Conservation (phyloP, 2,888 invertebrate genomes). For the Octodonta nipae region DNA sequence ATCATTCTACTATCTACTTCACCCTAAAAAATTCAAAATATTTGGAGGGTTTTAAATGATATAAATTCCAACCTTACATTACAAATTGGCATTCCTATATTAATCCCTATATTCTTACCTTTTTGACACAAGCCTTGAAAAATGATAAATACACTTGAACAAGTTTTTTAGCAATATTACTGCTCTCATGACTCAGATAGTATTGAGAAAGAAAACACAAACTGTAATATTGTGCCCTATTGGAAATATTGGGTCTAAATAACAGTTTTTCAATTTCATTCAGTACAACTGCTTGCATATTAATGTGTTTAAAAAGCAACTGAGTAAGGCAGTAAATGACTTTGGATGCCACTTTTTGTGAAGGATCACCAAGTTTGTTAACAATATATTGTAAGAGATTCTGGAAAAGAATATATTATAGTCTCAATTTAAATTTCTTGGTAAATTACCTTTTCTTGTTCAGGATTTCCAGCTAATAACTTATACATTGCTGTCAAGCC, state of each 20-base stretch:
- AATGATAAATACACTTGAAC: constrained; percentile 89
- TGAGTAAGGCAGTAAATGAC: constrained; percentile 74
- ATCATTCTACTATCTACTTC: constrained; percentile 74
- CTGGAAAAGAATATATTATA: no score
- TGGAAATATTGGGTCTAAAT: constrained; percentile 68
- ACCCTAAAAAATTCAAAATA: constrained; percentile 35
- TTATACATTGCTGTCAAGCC: constrained; percentile 63
- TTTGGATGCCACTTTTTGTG: constrained; percentile 74
- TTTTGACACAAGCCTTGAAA: constrained; percentile 83
- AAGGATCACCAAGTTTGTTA: constrained; percentile 93
- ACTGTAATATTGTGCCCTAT: constrained; percentile 82
- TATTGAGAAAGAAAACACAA: constrained; percentile 85
- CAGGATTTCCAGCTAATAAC: constrained; percentile 63
- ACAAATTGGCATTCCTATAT: neutral
- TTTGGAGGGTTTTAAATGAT: neutral
- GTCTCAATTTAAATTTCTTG: no score
- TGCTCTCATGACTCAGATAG: constrained; percentile 57
- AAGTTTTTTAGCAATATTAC: constrained; percentile 64
- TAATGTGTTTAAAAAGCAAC: constrained; percentile 62
- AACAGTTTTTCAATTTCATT: constrained; percentile 81
- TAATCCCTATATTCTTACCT: constrained; percentile 44
- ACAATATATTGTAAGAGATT: constrained; percentile 67
- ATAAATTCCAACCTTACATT: neutral
- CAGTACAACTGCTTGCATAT: constrained; percentile 81
- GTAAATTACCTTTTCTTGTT: constrained; percentile 74